phyloP scores from a whole-genome alignment of 2,888 invertebrate species.

The Diloba caeruleocephala region DNA sequence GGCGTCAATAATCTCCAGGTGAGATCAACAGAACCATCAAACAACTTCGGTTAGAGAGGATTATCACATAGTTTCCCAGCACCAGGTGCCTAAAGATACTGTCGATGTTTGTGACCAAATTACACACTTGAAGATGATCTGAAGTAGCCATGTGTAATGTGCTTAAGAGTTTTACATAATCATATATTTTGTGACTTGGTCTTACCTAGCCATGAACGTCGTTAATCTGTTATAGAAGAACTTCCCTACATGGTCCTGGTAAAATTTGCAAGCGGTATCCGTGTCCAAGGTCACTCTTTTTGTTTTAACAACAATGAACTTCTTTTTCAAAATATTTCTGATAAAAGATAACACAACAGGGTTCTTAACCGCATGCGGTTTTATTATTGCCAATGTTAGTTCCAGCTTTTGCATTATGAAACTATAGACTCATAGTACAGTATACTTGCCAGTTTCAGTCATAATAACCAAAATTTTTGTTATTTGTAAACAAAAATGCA shows the following conservation, averaged over 20 bases:
- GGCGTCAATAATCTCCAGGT: no score
- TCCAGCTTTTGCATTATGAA: slow-evolving; percentile 86
- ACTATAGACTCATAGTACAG: no score
- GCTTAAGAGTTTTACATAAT: no score
- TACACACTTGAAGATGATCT: no score
- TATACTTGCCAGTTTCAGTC: slow-evolving; percentile 41
- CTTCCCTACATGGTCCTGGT: slow-evolving; percentile 94
- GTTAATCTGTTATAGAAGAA: slow-evolving; percentile 95
- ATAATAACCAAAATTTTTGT: slow-evolving; percentile 27
- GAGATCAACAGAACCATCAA: no score
- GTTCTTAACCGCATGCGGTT: slow-evolving; percentile 95
- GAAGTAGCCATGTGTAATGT: no score
- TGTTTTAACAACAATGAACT: slow-evolving; percentile 93
- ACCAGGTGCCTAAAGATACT: no score
- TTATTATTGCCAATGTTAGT: slow-evolving; percentile 95
- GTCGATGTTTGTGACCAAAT: no score
- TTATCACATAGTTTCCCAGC: no score
- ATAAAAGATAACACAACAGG: slow-evolving; percentile 92
- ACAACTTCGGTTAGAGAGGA: no score
- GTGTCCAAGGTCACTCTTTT: slow-evolving; percentile 90
- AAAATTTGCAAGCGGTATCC: slow-evolving; percentile 92
- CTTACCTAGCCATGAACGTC: slow-evolving; percentile 94
- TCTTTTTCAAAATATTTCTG: slow-evolving; percentile 90
- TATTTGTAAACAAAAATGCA: not conserved
- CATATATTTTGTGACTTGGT: not conserved